A percentile compares a stretch with the other conserved stretches of the same genome.
phyloP scores from a whole-genome alignment of 2,888 invertebrate species.

The Caenorhabditis auriculariae region DNA sequence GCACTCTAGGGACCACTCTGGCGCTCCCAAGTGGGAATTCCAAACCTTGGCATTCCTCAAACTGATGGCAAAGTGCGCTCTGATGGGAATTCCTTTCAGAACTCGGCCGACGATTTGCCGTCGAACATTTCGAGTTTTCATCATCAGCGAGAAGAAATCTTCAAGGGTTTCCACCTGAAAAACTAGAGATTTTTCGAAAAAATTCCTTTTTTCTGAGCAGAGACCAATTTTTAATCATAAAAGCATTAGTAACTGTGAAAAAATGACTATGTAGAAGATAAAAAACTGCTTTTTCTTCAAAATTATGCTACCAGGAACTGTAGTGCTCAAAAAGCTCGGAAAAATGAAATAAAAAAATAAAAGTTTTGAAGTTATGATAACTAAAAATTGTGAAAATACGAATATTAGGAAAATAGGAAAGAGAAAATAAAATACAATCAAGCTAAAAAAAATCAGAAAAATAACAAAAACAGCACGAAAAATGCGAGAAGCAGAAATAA shows the following conservation, averaged over 20 bases:
- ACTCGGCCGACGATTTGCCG: constrained; percentile 62
- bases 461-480: no score
- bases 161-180: constrained; percentile 50
- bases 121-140: constrained; percentile 58
- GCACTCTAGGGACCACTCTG: no score
- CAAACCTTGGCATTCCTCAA: constrained; percentile 56
- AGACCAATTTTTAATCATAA: not conserved
- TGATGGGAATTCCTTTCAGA: constrained; percentile 61
- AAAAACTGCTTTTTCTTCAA: no score
- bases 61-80: constrained; percentile 58
- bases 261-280: no score
- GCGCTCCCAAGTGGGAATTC: not conserved
- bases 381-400: no score
- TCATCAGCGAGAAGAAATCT: constrained; percentile 63
- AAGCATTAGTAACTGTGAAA: not conserved
- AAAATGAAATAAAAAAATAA: no score
- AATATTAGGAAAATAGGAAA: no score
- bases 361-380: no score
- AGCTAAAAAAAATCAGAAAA: no score
- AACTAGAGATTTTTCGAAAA: not conserved
- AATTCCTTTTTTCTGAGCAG: no score
- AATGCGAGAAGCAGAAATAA: no score
- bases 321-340: constrained; percentile 8
- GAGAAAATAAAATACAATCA: no score
- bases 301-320: not conserved